Base-by-base conservation (phyloP, 2,113 vertebrate genomes). In the Clarias macrocephalus region DNA sequence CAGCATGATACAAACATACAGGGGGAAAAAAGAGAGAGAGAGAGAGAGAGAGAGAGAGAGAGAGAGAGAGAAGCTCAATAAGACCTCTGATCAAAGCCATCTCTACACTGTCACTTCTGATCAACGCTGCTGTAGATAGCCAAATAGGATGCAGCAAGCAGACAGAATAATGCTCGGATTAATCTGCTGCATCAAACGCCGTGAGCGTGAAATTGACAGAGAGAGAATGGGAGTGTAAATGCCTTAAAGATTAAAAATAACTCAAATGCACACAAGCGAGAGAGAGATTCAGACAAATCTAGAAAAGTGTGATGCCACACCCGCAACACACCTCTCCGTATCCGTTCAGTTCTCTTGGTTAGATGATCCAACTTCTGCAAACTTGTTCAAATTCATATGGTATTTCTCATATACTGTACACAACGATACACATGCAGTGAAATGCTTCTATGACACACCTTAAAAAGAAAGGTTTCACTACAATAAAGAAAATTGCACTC, bases 11-110 rank as follows among this genome's bases (percentile, higher is more conserved):
- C 59, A 82, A 3, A 62, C 57, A 81, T 10, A n/a, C 19, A 60
- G 30, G 23, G 18, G 3, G 52, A 42, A n/a, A 7, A 16, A 42
- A 68, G 60, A 52, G 62, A 52, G 42, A 83, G 25, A 83, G 23
- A 66, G 6, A 54, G 82, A n/a, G 48, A 56, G 25, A 70, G 48
- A 68, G 48, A 63, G 30, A 48, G 60, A 33, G n/a, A 68, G 48
- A 56, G 25, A 70, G 48, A 68, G 48, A 63, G 30, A 48, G 60
- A 33, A 8, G 23, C 59, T 59, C 28, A 42, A 83, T 89, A 56
- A 72, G 8, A 28, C 30, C 85, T 56, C 73, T 70, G 88, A 86
- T 86, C 80, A 89, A 79, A 86, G 81, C 54, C 70, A 42, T 80
- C 85, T 72, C 85, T 59, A 54, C 52, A 11, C 88, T 86, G 80